phyloP scores from a whole-genome alignment of 2,113 vertebrate genomes.

The Clarias batrachus region DNA sequence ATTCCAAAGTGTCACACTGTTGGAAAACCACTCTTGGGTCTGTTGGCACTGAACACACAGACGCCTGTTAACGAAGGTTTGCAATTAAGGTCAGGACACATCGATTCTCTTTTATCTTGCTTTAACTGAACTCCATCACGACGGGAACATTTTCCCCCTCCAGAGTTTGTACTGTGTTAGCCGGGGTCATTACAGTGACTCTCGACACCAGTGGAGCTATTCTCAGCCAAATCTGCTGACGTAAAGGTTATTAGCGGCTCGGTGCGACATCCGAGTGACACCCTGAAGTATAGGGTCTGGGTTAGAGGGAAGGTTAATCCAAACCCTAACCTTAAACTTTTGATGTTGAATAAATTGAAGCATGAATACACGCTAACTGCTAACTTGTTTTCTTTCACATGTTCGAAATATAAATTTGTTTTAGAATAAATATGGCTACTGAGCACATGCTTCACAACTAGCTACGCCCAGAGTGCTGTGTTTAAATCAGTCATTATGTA shows the following conservation, averaged over 20 bases:
- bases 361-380: not conserved
- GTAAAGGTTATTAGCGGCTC: slow-evolving; percentile 9
- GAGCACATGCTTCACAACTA: not conserved
- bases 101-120: not conserved
- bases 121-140: not conserved
- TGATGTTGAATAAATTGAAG: not conserved
- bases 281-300: not conserved
- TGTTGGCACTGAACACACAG: not conserved
- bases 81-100: not conserved
- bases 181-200: not conserved
- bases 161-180: not conserved
- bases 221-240: not conserved
- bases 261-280: slow-evolving; percentile 10
- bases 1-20: not conserved
- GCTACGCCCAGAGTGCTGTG: not conserved
- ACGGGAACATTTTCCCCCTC: not conserved
- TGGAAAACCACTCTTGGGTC: not conserved
- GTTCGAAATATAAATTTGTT: too few species aligned
- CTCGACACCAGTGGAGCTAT: not conserved
- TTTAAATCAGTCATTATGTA: not conserved
- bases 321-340: not conserved
- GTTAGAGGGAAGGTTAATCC: too few species aligned
- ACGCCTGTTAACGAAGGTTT: not conserved
- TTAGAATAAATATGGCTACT: not conserved
- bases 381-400: not conserved